Evolutionary conservation across 1,140 invertebrate species (phyloP), one percentile per base, ranked within the genome.

Genomic region (Eurosta solidaginis): DNA sequence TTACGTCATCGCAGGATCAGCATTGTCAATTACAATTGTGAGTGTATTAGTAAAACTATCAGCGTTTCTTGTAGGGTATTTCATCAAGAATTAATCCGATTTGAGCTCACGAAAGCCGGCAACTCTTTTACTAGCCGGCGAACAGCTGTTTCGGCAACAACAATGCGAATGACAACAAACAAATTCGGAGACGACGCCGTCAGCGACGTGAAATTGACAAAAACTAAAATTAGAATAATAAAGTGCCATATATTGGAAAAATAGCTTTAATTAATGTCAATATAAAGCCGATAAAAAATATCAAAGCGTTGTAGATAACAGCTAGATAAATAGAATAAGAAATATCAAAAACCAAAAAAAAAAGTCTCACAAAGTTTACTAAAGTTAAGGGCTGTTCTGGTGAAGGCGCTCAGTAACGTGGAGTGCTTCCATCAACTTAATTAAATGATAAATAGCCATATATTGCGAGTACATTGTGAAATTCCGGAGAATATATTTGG

Each of bases 191-290:
- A n/a, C n/a, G 12, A 3, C 29, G 40, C 20, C 59, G n/a, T 42
- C 59, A 29, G 20, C 59, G 36, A 68, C 59, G 59, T 68, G 59
- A 33, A 68, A 68, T 22, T 33, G 59, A 68, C 59, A 40, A 68
- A 68, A 68, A 68, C 59, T 68, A 68, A 68, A 42, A 17, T 40
- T 68, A 68, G 59, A 68, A 68, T 40, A 42, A 68, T 68, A 68
- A 68, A 68, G 59, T 52, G n/a, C 17, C 59, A 17, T 22, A 68
- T 68, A 75, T 47, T 47, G 74, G 74, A 75, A 75, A 75, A 75
- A 75, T 45, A 42, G 74, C 74, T 45, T 45, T 45, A 75, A 75
- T 25, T 25, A 50, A n/a, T n/a, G n/a, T 10, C 25, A 40, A 50
- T 12, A 75, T 47, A 17, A 45, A 25, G 22, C 22, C 17, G 74